Base-by-base conservation (phyloP, 2,888 invertebrate species). In the Machimus rusticus region DNA sequence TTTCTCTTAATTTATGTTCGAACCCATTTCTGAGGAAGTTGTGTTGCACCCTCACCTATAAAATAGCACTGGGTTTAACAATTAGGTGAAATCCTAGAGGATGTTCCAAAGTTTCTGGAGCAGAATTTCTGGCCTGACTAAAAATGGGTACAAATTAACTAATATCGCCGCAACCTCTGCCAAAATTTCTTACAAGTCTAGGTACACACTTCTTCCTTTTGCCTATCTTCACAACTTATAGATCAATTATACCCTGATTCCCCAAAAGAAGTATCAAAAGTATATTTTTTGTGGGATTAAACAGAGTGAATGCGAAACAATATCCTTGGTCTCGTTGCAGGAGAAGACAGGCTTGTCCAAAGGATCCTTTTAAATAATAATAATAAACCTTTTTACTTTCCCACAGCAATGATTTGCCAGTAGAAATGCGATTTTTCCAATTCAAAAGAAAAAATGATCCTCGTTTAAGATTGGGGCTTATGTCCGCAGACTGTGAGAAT, bases 401-500 rank as follows among this genome's bases (percentile, higher is more conserved):
- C 51, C n/a, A 51, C n/a, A 51, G 51, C 39, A 66, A 19, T 23
- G 37, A 16, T 16, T 6, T 28, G 66, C 39, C n/a, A 16, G 14
- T 14, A 37, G 37, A 79, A 51, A 95, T 95, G 95, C 95, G 96
- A 90, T 95, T 96, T 89, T 94, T 97, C 78, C 97, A 97, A 90
- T 97, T 96, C 91, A 92, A 93, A 78, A 93, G 93, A 34, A 39
- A 94, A 89, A 93, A 93, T 76, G 95, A 95, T 0, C 93, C 93
- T 0, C 94, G 94, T 1, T 93, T 94, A 86, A 94, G 95, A n/a
- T 93, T 96, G n/a, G 97, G 97, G 2, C 95, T 94, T 89, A 93
- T 96, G 46, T 93, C 95, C 1, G 94, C 94, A 14, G 93, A 94
- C 84, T 95, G 95, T 37, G 95, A 95, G 1, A 96, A 95, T 89